Base-by-base conservation (phyloP, 2,888 invertebrate genomes). In the Tenthredo livida region DNA sequence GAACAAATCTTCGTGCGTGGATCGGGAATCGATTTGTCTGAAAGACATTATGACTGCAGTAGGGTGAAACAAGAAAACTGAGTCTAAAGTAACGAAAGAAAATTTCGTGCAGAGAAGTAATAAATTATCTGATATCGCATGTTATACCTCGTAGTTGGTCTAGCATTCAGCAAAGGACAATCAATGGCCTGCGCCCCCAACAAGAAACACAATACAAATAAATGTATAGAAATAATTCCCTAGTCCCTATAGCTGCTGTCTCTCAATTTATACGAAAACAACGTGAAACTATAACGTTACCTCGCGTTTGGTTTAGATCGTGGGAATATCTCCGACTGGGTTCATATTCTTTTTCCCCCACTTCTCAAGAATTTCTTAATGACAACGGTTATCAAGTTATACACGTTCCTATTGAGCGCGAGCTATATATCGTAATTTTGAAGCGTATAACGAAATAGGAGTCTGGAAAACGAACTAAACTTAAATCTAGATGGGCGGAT, bases 101-200 rank as follows among this genome's bases (percentile, higher is more conserved):
- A 77, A 77, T 77, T 54, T 54, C 77, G 77, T 77, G 77, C 47
- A 54, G 6, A 54, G 17, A 77, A 33, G 77, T 77, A 77, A 77
- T 77, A 47, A 47, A 50, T 77, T 33, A 12, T 10, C 2, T 17
- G 43, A 77, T 25, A 77, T 77, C 54, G 77, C 54, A 29, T 77
- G 77, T 54, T 29, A 29, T 29, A 47, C 17, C n/a, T n/a, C 12
- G 10, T 21, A 3, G 17, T 17, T 12, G 33, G 17, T 61, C 43
- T 9, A 1, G 40, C 33, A 61, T 80, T 21, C 40, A 40, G 40
- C 15, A 33, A 25, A 80, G 2, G 61, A 80, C 61, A 61, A 80
- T 61, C 58, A 61, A 61, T 43, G 61, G 37, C 40, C 33, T 33
- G 33, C 12, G 15, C 12, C 12, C 47, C 47, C 40, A 61, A 61